A percentile compares a stretch with the other conserved stretches of the same genome.
phyloP scores from a whole-genome alignment of 2,888 invertebrate species.

The Drosophila antonietae region DNA sequence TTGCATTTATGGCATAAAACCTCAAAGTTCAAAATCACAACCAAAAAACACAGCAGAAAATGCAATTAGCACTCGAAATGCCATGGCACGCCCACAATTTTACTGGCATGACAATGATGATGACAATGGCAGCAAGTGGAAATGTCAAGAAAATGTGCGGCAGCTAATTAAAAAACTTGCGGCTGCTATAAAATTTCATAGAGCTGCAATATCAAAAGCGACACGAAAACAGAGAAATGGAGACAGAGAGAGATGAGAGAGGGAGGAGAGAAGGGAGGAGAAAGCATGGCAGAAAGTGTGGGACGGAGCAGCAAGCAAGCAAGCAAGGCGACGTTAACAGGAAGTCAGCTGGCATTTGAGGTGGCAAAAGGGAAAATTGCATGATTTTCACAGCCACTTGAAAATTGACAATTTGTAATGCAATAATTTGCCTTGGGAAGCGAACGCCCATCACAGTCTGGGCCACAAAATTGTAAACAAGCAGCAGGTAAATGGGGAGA shows the following conservation, averaged over 20 bases:
- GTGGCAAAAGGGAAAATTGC: constrained; percentile 47
- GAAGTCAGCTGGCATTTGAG: constrained; percentile 18
- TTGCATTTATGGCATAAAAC: constrained; percentile 66
- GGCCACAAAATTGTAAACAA: constrained; percentile 44
- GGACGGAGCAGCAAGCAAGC: no score
- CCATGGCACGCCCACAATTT: constrained; percentile 38
- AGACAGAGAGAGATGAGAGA: no score
- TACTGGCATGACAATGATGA: constrained; percentile 49
- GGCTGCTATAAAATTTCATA: constrained; percentile 57
- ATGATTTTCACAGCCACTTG: constrained; percentile 45
- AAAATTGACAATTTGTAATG: constrained; percentile 64
- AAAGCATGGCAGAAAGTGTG: no score
- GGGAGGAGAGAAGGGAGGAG: no score
- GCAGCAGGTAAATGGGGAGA: background rate
- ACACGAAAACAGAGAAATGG: background rate
- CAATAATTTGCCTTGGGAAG: constrained; percentile 51
- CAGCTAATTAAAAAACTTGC: constrained; percentile 74
- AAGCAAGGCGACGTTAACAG: background rate
- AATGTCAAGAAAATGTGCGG: constrained; percentile 68
- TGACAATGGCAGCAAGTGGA: constrained; percentile 56
- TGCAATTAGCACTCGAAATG: constrained; percentile 70
- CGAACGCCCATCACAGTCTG: constrained; percentile 24
- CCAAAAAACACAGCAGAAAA: constrained; percentile 58
- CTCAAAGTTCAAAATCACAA: constrained; percentile 58
- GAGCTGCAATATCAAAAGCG: constrained; percentile 28